Evolutionary conservation across 1,140 invertebrate genomes (phyloP), one percentile per base, ranked within the genome.

Genomic region (Ostrea edulis): DNA sequence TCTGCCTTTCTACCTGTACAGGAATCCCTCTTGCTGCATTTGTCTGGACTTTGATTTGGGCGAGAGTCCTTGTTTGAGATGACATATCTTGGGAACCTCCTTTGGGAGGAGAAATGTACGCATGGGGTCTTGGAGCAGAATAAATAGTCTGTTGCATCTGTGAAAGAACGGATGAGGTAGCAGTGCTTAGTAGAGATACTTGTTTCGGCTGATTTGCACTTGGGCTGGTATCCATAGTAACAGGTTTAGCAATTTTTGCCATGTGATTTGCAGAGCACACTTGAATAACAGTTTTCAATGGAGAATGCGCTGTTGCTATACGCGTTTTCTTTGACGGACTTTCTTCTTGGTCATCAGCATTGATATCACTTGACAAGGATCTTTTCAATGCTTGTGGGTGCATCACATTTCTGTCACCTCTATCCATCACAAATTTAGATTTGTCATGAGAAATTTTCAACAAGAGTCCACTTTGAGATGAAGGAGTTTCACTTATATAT

Each of bases 41-140:
- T 58, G 93, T 92, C 88, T 93, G 94, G 55, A 92, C 92, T 89
- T 93, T 94, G 44, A 94, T 94, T 89, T 94, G 93, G 83, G 94
- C 94, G 22, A 94, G 91, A 25, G 94, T 94, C 84, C 93, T 88
- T 11, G 93, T 94, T 58, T 92, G 92, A 2, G 89, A 84, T 88
- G 89, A 91, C 86, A 87, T 68, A 85, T 84, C 87, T 87, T 58
- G 89, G 86, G 86, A 81, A 1, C 35, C 35, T 52, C 25, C 29
- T 35, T 86, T 52, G 14, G 54, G 58, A 22, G 87, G 53, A 62
- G 83, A 35, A 35, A 85, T n/a, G 12, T 55, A 9, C 35, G 54
- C 8, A 44, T 85, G 58, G 58, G 53, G 54, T 25, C 53, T 85
- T 54, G 62, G 58, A 12, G 83, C 52, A 65, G 65, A 68, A 58